A percentile compares a stretch with the other conserved stretches of the same genome.
Conservation (phyloP, 2,888 invertebrate species). For the Eristalis arbustorum region DNA sequence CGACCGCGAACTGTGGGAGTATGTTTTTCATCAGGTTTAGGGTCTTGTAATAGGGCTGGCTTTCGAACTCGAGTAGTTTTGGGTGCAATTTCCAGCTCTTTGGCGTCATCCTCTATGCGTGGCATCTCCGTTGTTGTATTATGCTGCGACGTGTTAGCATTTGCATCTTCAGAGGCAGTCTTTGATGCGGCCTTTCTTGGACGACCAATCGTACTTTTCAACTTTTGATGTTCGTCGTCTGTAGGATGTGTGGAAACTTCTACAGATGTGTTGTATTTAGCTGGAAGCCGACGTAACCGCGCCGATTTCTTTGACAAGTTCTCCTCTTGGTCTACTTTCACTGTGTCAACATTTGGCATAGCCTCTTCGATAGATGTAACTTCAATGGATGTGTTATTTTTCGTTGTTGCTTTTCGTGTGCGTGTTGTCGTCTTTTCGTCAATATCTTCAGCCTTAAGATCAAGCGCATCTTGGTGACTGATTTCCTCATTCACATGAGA, state of each 20-base stretch:
- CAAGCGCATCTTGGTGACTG: not conserved
- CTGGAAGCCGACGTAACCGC: not conserved
- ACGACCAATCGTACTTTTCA: not conserved
- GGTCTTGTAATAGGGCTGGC: not conserved
- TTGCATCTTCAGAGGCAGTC: not conserved
- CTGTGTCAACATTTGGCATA: no score
- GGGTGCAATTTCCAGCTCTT: not conserved
- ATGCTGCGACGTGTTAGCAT: not conserved
- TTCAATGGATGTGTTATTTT: not conserved
- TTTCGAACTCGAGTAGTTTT: not conserved
- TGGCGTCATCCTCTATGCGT: not conserved
- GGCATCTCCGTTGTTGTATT: not conserved
- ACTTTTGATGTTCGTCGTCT: not conserved
- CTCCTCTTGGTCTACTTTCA: not conserved
- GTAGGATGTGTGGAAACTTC: not conserved
- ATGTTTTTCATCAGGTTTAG: not conserved
- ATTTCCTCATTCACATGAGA: not conserved
- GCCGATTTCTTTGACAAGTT: not conserved
- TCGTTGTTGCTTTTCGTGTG: not conserved
- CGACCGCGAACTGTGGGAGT: not conserved
- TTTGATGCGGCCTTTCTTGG: not conserved
- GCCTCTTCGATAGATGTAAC: not conserved
- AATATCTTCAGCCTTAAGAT: not conserved
- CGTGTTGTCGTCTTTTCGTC: conserved; percentile 1
- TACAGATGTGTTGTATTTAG: not conserved